Conservation (phyloP, 2,113 vertebrate genomes). For the Ctenodactylus gundi region DNA sequence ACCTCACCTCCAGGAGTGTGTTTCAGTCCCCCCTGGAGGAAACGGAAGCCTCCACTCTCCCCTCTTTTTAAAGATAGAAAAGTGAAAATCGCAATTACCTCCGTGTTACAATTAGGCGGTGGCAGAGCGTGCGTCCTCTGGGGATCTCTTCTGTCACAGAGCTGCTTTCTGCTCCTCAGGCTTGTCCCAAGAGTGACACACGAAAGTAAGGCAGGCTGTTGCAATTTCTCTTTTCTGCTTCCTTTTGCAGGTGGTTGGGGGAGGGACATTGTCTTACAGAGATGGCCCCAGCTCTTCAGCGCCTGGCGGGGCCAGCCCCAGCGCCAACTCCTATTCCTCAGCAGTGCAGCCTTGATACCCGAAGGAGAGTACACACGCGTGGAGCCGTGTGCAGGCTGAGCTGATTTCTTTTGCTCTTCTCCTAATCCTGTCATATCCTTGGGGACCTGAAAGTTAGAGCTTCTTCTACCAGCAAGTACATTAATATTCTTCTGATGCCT, state of each 20-base stretch:
- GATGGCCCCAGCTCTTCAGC: neutral
- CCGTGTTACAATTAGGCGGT: neutral
- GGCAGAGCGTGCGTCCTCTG: neutral
- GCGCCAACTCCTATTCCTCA: neutral
- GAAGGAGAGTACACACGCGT: accelerated
- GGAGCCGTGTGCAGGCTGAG: neutral
- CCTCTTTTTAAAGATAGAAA: neutral
- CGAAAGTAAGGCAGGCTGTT: neutral
- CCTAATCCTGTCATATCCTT: neutral
- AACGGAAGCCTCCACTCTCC: neutral
- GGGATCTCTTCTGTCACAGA: neutral
- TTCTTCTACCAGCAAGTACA: neutral
- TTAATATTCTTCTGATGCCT: neutral
- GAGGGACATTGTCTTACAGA: neutral
- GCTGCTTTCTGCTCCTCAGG: neutral
- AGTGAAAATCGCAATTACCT: constrained; percentile 53
- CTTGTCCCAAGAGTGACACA: neutral
- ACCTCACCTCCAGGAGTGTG: neutral
- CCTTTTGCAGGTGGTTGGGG: neutral
- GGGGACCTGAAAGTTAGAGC: neutral
- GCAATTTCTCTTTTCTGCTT: constrained; percentile 47
- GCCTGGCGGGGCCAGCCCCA: neutral
- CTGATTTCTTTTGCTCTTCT: neutral
- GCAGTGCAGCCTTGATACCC: neutral
- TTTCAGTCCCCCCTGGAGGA: neutral